Evolutionary conservation across 1,140 invertebrate genomes (phyloP).

Genomic region (Nasonia longicornis): DNA sequence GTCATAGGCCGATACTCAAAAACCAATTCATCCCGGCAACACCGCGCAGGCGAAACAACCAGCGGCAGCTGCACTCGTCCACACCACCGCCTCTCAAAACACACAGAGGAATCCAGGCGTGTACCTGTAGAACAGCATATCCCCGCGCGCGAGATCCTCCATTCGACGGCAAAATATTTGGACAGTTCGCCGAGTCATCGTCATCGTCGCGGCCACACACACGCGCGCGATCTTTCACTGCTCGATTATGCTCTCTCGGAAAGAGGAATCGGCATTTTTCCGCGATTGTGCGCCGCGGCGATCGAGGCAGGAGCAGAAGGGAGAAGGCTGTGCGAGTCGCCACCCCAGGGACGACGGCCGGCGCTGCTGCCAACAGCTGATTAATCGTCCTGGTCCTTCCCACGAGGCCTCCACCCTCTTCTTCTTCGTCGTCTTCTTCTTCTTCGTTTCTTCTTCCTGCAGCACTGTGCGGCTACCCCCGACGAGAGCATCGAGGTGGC

Average conservation of each 20-base stretch:
- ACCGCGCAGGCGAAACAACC: too few species aligned
- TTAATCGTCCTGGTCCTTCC: constrained; percentile 67
- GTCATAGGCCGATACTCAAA: too few species aligned
- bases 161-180: constrained; percentile 59
- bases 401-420: constrained; percentile 50
- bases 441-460: background rate
- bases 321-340: constrained; percentile 62
- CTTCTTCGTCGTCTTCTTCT: constrained; percentile 7
- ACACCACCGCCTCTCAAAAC: too few species aligned
- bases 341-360: constrained; percentile 61
- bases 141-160: background rate
- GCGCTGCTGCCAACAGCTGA: constrained; percentile 69
- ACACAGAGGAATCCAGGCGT: background rate
- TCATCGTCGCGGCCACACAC: constrained; percentile 50
- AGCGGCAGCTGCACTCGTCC: too few species aligned
- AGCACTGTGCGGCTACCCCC: background rate
- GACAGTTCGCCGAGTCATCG: constrained; percentile 60
- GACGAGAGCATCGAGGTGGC: constrained; percentile 23
- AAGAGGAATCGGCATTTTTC: constrained; percentile 54
- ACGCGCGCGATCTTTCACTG: constrained; percentile 40
- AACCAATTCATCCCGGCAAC: too few species aligned
- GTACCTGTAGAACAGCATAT: constrained; percentile 23
- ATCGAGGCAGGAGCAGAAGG: constrained; percentile 49
- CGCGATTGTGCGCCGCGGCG: constrained; percentile 51
- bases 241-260: background rate